Base-by-base conservation (phyloP, 2,113 vertebrate species). In the Apodemus speciosus region DNA sequence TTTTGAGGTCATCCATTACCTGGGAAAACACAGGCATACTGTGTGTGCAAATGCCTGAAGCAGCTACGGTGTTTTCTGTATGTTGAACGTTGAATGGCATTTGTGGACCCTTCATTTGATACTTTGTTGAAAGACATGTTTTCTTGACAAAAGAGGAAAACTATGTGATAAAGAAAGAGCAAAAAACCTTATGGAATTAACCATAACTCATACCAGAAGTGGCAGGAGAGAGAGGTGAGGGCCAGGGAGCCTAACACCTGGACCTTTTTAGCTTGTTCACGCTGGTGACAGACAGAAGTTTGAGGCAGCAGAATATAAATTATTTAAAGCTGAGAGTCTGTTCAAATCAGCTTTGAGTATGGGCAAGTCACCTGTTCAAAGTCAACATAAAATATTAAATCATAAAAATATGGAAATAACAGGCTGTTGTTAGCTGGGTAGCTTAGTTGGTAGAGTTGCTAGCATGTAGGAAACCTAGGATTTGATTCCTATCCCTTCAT, bases 331-430 rank as follows among this genome's bases (percentile, higher is more conserved):
- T 32, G 88, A 88, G 64, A 93, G 79, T 81, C 73, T 92, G 73
- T 93, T 91, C 94, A 95, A 43, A 64, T 89, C 40, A 73, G 56
- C 80, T 95, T 95, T 90, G 69, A 94, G 69, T n/a, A 88, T 93
- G 77, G 53, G 60, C 86, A 94, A 92, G 92, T 95, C 92, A 96
- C 85, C 90, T 81, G 95, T 96, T 97, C 94, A 97, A 89, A 91
- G 85, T 94, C 85, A 89, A 79, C 91, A 77, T 95, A 92, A 95
- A 96, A 97, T 96, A 81, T 80, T 56, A 56, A 56, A 56, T 81
- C 72, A 77, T 95, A 92, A 95, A 94, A 96, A 96, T 96, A 81
- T 80, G 58, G 32, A 46, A 46, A 46, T 94, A 94, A 96, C 90
- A 95, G 94, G 14, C 77, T 81, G 20, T 56, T 81, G 20, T 56